Evolutionary conservation across 2,113 vertebrate species (phyloP).

Genomic region (Empidonax alnorum): DNA sequence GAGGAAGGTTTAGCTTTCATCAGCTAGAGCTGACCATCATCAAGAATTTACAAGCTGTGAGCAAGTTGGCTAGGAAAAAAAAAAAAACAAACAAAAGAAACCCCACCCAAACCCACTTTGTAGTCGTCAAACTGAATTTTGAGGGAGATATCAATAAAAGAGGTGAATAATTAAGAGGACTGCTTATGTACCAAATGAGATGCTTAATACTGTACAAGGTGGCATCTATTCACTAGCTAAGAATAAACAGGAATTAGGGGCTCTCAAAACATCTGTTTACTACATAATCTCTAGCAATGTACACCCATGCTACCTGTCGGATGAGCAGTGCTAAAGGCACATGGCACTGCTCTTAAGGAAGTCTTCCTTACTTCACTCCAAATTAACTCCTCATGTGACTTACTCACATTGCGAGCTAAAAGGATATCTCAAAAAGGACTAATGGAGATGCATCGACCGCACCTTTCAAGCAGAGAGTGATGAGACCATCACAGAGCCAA

Average conservation of each 20-base stretch:
- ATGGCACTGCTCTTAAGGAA: neutral
- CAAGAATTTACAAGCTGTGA: neutral
- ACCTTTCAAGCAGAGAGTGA: neutral
- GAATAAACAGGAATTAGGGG: conserved; percentile 4
- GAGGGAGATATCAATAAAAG: neutral
- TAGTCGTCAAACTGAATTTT: neutral
- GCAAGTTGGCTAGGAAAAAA: neutral
- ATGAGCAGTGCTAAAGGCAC: neutral
- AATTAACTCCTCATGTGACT: neutral
- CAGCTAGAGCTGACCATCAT: neutral
- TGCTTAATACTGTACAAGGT: neutral
- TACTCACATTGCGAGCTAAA: neutral
- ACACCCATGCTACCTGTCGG: neutral
- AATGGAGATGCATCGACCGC: neutral
- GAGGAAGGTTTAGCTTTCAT: neutral
- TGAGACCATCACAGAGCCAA: neutral
- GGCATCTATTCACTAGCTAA: neutral
- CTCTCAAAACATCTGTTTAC: neutral
- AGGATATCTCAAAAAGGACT: neutral
- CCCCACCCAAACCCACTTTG: neutral
- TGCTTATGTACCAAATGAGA: neutral
- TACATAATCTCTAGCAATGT: neutral
- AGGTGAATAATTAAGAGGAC: neutral
- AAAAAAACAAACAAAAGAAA: neutral
- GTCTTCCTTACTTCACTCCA: neutral